Percentiles rank a stretch among this genome's conserved stretches.
Evolutionary conservation across 2,888 invertebrate species (phyloP).

Genomic region (Alloscopus bannaensis): DNA sequence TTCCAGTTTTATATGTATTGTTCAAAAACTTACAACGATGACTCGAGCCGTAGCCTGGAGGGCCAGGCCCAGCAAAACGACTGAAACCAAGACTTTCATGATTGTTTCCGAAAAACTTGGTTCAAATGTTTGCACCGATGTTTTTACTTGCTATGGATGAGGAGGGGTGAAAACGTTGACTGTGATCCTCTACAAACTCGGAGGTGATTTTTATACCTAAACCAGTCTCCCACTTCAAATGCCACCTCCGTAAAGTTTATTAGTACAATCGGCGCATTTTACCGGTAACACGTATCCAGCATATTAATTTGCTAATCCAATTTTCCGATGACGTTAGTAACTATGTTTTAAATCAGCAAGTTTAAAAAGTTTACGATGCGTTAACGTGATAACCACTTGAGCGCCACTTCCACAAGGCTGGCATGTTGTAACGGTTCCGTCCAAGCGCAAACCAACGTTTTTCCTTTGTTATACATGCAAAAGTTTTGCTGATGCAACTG

Average conservation of each 20-base stretch:
- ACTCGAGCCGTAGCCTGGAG: conserved; percentile 40
- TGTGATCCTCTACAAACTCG: background rate
- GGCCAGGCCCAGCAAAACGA: conserved; percentile 39
- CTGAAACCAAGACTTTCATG: conserved; percentile 45
- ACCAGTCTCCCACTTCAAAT: background rate
- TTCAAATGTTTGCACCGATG: background rate
- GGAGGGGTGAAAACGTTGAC: background rate
- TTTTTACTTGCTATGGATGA: background rate
- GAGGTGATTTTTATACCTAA: conserved; percentile 32
- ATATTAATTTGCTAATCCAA: no score
- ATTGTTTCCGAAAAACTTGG: conserved; percentile 28
- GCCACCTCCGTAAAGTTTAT: background rate
- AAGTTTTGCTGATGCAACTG: background rate
- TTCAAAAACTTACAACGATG: background rate
- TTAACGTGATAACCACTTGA: no score
- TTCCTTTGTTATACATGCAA: no score
- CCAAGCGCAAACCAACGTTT: no score
- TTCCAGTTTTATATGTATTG: no score
- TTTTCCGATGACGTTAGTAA: conserved; percentile 3
- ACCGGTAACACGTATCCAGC: no score
- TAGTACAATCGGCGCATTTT: no score
- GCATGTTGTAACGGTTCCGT: no score
- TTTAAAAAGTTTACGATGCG: no score
- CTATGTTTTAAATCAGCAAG: no score
- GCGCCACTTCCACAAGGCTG: no score